These are phyloP conservation scores for Drosophila ogumai DNA, from an alignment of 1,140 invertebrate genomes.

Conservation along the genomic window DNA sequence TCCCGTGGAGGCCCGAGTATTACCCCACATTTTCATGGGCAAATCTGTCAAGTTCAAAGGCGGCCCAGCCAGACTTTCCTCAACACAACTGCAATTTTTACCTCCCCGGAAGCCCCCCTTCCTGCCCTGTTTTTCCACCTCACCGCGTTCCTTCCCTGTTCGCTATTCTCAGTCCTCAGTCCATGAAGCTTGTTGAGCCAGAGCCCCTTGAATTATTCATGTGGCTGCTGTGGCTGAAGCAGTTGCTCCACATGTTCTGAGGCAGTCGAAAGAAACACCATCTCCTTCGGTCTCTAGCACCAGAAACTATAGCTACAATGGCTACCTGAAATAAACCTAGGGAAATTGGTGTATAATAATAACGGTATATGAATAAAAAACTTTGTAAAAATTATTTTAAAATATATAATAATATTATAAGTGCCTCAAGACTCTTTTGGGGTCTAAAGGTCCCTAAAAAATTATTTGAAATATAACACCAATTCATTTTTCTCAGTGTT, in stretches of 20 bases:
- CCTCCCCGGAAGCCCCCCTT: background rate
- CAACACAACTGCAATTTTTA: constrained; percentile 22
- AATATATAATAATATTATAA: too few relatives aligned
- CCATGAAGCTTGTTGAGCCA: constrained; percentile 36
- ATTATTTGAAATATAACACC: background rate
- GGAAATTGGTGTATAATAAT: background rate
- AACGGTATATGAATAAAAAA: background rate
- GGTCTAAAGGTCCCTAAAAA: background rate
- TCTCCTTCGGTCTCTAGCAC: background rate
- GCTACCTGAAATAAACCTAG: constrained; percentile 8
- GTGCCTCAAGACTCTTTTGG: too few relatives aligned
- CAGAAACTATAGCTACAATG: background rate
- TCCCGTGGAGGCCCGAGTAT: background rate
- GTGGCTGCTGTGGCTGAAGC: constrained; percentile 47
- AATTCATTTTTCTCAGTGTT: constrained; percentile 6
- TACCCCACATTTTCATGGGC: constrained; percentile 45
- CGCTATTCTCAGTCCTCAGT: constrained; percentile 21
- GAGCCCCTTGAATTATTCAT: constrained; percentile 56
- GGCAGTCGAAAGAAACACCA: constrained; percentile 13
- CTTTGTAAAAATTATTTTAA: too few relatives aligned
- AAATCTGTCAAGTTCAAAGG: constrained; percentile 52
- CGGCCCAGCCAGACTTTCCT: constrained; percentile 36
- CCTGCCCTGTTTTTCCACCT: background rate
- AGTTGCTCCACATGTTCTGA: constrained; percentile 15
- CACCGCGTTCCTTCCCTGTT: background rate